Percentiles rank a stretch among this genome's conserved stretches.
phyloP scores from a whole-genome alignment of 1,140 invertebrate genomes.

The Meloidogyne chitwoodi region DNA sequence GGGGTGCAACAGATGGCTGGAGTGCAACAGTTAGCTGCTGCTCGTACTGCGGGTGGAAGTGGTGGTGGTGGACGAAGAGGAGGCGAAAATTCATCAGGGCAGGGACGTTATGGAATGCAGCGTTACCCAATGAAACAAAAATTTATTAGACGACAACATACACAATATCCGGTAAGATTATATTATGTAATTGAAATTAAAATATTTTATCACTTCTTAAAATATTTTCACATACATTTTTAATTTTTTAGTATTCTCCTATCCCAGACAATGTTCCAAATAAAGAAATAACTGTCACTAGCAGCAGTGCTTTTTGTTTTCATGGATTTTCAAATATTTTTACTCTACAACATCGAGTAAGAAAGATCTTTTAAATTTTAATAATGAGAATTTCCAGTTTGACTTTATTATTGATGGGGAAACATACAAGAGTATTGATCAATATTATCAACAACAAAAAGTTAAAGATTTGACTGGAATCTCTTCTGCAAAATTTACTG shows the following conservation, averaged over 20 bases:
- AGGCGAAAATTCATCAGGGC: background rate
- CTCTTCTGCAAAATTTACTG: constrained; percentile 32
- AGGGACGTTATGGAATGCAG: background rate
- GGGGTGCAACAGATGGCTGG: background rate
- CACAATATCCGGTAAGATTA: constrained; percentile 3
- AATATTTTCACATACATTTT: background rate
- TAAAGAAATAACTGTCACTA: constrained; percentile 12
- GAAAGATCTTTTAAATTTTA: constrained; percentile 3
- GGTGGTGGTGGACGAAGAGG: background rate
- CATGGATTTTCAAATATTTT: constrained; percentile 33
- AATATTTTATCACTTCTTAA: background rate
- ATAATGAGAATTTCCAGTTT: constrained; percentile 27
- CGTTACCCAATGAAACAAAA: background rate
- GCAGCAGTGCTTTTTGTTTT: constrained; percentile 22
- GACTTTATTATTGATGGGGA: constrained; percentile 34
- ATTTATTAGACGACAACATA: constrained; percentile 4
- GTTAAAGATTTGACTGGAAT: constrained; percentile 38
- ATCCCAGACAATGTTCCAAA: constrained; percentile 22
- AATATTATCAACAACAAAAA: constrained; percentile 46
- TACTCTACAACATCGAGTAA: constrained; percentile 34
- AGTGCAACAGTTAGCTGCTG: background rate
- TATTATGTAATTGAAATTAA: background rate
- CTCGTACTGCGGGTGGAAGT: background rate
- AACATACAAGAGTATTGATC: constrained; percentile 43
- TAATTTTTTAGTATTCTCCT: constrained; percentile 29